Evolutionary conservation across 2,113 vertebrate genomes (phyloP).

Genomic region (Eurypyga helias): DNA sequence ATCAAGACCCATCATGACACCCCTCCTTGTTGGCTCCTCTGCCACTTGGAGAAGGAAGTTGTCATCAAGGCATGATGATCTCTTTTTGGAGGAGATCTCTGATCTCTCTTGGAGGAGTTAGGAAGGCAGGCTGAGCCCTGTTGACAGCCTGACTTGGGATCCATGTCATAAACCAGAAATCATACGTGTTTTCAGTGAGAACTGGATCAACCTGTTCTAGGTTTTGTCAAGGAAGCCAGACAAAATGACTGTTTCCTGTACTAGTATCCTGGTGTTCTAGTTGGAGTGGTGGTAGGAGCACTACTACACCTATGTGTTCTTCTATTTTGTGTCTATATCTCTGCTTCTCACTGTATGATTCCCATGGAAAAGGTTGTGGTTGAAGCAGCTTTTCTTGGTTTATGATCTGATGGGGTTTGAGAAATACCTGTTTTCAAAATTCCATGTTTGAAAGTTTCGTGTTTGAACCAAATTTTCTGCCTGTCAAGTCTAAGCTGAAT

Average conservation of each 20-base stretch:
- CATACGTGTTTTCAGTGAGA: neutral
- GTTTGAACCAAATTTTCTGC: neutral
- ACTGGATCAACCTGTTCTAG: neutral
- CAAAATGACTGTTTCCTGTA: neutral
- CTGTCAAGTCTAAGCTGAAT: neutral
- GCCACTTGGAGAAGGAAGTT: too few relatives aligned
- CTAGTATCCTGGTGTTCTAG: neutral
- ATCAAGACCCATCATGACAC: too few relatives aligned
- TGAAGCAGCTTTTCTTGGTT: neutral
- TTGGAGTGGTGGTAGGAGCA: neutral
- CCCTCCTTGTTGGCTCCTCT: too few relatives aligned
- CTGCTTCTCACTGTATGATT: neutral
- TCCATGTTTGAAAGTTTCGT: neutral
- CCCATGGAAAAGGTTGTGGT: neutral
- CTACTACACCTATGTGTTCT: neutral
- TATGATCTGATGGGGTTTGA: neutral
- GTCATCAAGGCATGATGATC: too few relatives aligned
- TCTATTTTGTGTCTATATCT: neutral
- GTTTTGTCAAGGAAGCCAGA: neutral
- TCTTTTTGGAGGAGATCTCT: neutral
- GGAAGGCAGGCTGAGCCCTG: neutral
- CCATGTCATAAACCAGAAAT: neutral
- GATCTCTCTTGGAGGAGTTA: neutral
- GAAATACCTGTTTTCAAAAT: neutral
- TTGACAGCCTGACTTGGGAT: neutral